Evolutionary conservation across 1,140 invertebrate genomes (phyloP), one percentile per base, ranked within the genome.

Genomic region (Pseudomyrmex pallidus): DNA sequence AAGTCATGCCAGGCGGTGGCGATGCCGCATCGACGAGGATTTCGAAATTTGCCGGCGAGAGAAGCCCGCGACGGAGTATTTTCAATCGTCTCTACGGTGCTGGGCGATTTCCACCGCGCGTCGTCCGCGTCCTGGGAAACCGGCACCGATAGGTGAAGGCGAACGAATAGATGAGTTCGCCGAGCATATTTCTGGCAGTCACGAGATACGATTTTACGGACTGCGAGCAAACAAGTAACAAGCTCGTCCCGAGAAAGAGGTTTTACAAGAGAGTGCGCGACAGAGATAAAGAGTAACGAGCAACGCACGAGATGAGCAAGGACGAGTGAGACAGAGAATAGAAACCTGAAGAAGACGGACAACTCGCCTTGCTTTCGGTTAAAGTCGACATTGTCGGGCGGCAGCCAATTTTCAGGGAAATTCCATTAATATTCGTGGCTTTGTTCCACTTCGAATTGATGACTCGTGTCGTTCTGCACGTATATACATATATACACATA

Each of bases 1-100:
- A 85, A 67, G 50, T 35, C 52, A 83, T 87, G 72, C 86, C 86
- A 86, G 80, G 80, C 52, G 63, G 73, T 62, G 35, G 70, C 61
- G 74, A 83, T 85, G 44, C 73, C 73, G 82, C 77, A 68, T 87
- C 46, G 62, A 7, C 74, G 73, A 84, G 56, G 72, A 82, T 88
- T 88, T 86, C 87, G 87, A 88, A 89, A 89, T 70, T 46, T 20
- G 62, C 48, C 35, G 25, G 76, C 48, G 52, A 56, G 73, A 66
- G 59, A 77, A 88, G 63, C 56, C 74, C 77, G 83, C 82, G 70
- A 68, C 59, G 46, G 50, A 68, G 85, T 89, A 89, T 89, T 89
- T 89, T 89, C 78, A 89, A 89, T 89, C 87, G 76, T 84, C 78
- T 76, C 52, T 84, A 82, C 77, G 46, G 70, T 80, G 86, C 86